Evolutionary conservation across 2,113 vertebrate species (phyloP).

Genomic region (Turdus rufiventris): DNA sequence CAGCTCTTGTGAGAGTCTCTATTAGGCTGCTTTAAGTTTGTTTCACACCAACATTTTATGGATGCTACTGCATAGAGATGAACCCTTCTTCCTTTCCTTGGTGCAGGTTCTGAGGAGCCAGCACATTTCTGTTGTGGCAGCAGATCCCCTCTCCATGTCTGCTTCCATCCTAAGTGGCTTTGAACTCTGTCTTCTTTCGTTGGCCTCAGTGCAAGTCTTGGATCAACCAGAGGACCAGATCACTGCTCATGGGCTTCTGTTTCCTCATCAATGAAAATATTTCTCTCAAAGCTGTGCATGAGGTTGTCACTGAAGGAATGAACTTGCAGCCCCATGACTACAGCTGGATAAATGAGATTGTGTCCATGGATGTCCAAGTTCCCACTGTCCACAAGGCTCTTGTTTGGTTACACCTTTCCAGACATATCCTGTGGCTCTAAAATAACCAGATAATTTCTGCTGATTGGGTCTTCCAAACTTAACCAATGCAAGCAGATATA

Average conservation of each 20-base stretch:
- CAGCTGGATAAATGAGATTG: not conserved
- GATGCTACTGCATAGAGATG: rapidly evolving
- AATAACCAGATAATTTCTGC: not conserved
- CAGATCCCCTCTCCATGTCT: not conserved
- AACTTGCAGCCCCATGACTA: not conserved
- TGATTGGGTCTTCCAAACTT: not conserved
- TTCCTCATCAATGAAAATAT: not conserved
- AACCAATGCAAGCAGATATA: not conserved
- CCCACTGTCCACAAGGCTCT: not conserved
- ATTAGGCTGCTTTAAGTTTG: not conserved
- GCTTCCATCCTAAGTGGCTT: not conserved
- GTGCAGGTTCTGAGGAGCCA: not conserved
- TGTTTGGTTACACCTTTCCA: not conserved
- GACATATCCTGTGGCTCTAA: not conserved
- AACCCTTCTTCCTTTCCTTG: not conserved
- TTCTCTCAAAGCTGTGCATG: not conserved
- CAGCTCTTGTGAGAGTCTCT: not conserved
- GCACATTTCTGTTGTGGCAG: not conserved
- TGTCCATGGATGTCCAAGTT: not conserved
- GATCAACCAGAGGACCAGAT: not conserved
- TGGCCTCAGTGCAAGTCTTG: not conserved
- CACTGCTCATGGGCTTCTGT: not conserved
- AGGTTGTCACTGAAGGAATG: not conserved
- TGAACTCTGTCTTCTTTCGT: not conserved
- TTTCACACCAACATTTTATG: not conserved